phyloP scores from a whole-genome alignment of 30 jellyfish, hydroid and myxozoan genomes.

The Cassiopea andromeda region DNA sequence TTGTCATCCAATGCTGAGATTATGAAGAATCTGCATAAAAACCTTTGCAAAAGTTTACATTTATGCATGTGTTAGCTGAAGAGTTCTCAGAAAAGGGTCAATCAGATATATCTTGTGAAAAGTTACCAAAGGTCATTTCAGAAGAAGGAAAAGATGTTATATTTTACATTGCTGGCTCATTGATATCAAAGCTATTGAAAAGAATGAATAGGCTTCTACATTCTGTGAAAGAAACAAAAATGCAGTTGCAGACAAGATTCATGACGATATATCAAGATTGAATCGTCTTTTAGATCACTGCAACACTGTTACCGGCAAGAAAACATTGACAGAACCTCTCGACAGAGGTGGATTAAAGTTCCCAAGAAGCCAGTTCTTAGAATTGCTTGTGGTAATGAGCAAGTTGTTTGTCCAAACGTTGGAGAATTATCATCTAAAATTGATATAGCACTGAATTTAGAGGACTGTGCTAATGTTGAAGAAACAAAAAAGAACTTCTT shows the following conservation, averaged over 20 bases:
- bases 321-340: conserved; percentile 26
- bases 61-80: conserved; percentile 36
- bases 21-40: not conserved
- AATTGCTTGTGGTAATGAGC: conserved; percentile 10
- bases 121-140: not conserved
- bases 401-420: conserved; percentile 3
- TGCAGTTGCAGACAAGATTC: no score
- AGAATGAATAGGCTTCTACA: no score
- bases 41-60: conserved; percentile 11
- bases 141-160: no score
- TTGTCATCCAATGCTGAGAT: conserved; percentile 1
- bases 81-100: not conserved
- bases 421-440: no score
- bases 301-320: not conserved
- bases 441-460: not conserved
- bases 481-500: no score
- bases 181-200: no score
- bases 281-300: not conserved
- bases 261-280: no score
- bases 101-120: no score
- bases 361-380: conserved; percentile 16
- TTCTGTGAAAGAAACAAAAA: no score
- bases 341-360: conserved; percentile 47
- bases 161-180: no score
- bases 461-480: not conserved